Base-by-base conservation (phyloP, 2,888 invertebrate species). In the Rhingia rostrata region DNA sequence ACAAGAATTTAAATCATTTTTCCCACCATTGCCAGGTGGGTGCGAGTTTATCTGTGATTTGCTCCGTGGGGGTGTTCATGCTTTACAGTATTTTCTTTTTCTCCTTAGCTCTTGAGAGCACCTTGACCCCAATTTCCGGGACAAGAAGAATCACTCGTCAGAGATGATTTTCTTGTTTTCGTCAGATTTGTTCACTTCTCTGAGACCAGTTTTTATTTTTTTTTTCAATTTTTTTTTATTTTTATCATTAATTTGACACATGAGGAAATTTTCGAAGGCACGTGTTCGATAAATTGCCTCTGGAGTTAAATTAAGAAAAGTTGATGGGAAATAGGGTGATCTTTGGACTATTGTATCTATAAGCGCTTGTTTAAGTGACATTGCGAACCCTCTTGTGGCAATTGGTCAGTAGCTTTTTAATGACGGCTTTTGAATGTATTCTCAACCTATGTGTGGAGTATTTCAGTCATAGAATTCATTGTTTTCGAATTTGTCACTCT, bases 61-160 rank as follows among this genome's bases (percentile, higher is more conserved):
- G 32, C 32, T 32, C 51, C 32, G 12, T 3, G 47, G 22, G 22
- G 49, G 30, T 7, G 22, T 4, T 49, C 30, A 4, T 47, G 22
- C 22, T 2, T 22, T 22, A 22, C 22, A 22, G 22, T 22, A 1
- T 22, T 22, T 22, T n/a, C n/a, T 2, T 30, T 3, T 22, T 60
- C 39, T 41, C 47, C 30, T 67, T 30, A 35, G 64, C 30, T 53
- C 41, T 49, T 22, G 30, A 69, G 45, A 77, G 81, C 70, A 60
- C 81, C 81, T 82, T 82, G 75, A 75, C 74, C 80, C 54, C 80
- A 33, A 74, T 82, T 72, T 75, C 81, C 81, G 66, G 70, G 60
- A 75, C 64, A 75, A 61, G 60, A 70, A 70, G 56, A 80, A 67
- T 47, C 39, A 53, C 41, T 12, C 43, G 39, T 47, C 60, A 51